These are phyloP conservation scores for Agapornis roseicollis DNA, from an alignment of 2,113 vertebrate genomes.

Conservation along the genomic window DNA sequence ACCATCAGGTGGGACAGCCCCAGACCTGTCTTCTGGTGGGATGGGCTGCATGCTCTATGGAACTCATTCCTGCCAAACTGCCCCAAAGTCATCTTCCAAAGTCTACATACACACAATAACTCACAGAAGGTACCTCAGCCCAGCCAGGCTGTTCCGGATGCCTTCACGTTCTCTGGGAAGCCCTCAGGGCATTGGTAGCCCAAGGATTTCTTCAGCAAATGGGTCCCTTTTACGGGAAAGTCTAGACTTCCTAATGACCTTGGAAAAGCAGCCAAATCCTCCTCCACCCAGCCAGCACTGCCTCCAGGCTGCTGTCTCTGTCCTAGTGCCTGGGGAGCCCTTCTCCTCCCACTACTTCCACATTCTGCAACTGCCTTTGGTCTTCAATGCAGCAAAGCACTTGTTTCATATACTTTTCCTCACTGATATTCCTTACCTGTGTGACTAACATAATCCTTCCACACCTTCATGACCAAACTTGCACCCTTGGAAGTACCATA, in stretches of 20 bases:
- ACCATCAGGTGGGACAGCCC: neutral
- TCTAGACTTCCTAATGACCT: conserved; percentile 59
- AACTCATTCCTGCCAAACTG: neutral
- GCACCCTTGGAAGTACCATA: neutral
- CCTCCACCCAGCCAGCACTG: neutral
- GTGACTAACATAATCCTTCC: neutral
- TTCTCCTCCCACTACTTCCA: neutral
- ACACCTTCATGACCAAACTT: neutral
- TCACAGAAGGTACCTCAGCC: neutral
- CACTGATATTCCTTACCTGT: neutral
- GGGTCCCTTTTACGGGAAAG: conserved; percentile 33
- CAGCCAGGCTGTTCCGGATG: neutral
- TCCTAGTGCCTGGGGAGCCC: conserved; percentile 21
- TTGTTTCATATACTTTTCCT: neutral
- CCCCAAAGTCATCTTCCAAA: neutral
- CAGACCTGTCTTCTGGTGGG: neutral
- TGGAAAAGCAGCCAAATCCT: conserved; percentile 44
- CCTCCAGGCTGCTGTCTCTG: conserved; percentile 28
- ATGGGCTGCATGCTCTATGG: neutral
- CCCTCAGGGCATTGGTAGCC: neutral
- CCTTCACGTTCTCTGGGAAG: neutral
- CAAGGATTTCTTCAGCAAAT: conserved; percentile 41
- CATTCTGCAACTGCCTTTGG: neutral
- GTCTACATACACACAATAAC: neutral
- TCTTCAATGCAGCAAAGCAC: neutral